Base-by-base conservation (phyloP, 2,888 invertebrate genomes). In the Reticulitermes lucifugus region DNA sequence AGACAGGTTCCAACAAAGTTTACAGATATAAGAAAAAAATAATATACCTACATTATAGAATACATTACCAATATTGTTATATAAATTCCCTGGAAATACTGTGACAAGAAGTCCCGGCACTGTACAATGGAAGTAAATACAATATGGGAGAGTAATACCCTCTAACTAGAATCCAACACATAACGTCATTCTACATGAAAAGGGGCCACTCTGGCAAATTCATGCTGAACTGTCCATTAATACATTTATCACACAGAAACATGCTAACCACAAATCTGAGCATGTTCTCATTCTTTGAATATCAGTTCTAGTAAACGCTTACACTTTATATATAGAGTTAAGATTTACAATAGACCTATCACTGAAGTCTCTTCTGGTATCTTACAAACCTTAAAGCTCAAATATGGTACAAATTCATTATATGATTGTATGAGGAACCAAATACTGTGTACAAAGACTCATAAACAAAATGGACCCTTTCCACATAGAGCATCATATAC, bases 51-150 rank as follows among this genome's bases (percentile, higher is more conserved):
- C 77, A 77, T 77, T 79, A 84, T 73, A 79, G 43, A 65, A 84
- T 73, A 79, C 60, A 65, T 55, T 46, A 83, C 77, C 71, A 73
- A 55, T 84, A 84, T 79, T 71, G 29, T 84, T 80, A 71, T 85
- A 83, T 70, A 85, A 85, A 85, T 85, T 77, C 79, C 83, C 83
- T 79, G 83, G 70, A 83, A 85, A 83, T 85, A 80, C 43, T 80
- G 71, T 71, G 81, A 86, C 80, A 75, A 81, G 73, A 75, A 81
- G 81, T 79, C 77, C 77, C 43, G 43, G 84, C 84, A 77, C 75
- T 84, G 75, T 84, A 84, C 84, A 84, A 84, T 84, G 84, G 60
- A 75, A 79, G 84, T 84, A 84, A 84, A 84, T 79, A 84, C 35
- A 84, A 79, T 79, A 84, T 43, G 60, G 46, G 60, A 43, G n/a